phyloP scores from a whole-genome alignment of 2,797 vertebrate genomes.

The Danio aesculapii region DNA sequence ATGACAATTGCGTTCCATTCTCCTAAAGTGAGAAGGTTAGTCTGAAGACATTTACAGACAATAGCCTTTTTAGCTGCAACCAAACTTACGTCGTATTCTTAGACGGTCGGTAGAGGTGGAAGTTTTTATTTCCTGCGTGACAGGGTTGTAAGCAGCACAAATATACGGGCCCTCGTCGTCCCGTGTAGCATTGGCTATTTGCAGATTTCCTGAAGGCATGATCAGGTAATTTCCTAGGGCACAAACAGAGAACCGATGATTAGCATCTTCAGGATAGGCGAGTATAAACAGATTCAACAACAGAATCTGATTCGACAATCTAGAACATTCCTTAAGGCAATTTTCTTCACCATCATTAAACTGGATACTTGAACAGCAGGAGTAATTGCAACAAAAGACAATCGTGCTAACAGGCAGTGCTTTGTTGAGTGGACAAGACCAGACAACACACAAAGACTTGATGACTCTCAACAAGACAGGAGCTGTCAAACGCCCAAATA shows the following conservation, averaged over 20 bases:
- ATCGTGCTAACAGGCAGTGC: conserved; percentile 21
- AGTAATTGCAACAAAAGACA: conserved; percentile 16
- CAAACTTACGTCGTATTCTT: conserved; percentile 90
- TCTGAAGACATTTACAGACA: no score
- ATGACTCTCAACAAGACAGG: conserved; percentile 57
- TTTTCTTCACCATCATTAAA: conserved; percentile 28
- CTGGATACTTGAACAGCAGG: conserved; percentile 6
- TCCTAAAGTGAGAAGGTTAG: no score
- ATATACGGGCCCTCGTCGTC: conserved; percentile 96
- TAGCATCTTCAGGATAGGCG: background rate
- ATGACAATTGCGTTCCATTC: no score
- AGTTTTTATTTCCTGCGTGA: conserved; percentile 97
- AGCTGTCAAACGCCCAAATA: conserved; percentile 75
- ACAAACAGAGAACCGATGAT: conserved; percentile 20
- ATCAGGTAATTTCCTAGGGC: conserved; percentile 94
- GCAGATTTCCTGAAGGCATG: conserved; percentile 98
- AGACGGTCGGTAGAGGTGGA: conserved; percentile 91
- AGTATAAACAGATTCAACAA: background rate
- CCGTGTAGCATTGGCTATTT: conserved; percentile 94
- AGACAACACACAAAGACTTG: conserved; percentile 19
- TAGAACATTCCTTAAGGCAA: background rate
- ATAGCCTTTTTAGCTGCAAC: no score
- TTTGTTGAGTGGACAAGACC: conserved; percentile 40
- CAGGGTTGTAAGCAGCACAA: conserved; percentile 95
- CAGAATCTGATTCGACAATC: conserved; percentile 6